Conservation (phyloP, 2,113 vertebrate genomes). For the Rhinopomastus cyanomelas region DNA sequence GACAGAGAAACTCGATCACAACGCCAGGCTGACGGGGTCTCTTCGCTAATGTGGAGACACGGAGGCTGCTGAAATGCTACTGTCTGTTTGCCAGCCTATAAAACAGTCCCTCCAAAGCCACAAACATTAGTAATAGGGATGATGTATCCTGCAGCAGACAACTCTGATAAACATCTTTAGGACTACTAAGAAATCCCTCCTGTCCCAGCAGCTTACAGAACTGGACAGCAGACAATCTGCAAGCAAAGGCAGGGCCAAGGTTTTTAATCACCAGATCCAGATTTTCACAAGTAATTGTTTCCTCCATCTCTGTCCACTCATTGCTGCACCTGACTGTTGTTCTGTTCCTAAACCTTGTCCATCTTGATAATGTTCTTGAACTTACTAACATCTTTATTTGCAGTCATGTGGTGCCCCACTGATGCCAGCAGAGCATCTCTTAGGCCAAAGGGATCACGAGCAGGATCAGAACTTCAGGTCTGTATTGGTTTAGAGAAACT, state of each 20-base stretch:
- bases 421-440: neutral
- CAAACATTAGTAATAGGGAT: neutral
- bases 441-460: neutral
- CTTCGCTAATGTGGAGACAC: neutral
- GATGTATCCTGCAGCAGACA: neutral
- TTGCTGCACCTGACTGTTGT: neutral
- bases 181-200: neutral
- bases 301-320: neutral
- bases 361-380: neutral
- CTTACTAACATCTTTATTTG: neutral
- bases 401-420: neutral
- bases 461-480: neutral
- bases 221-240: neutral
- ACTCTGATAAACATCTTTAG: constrained; percentile 1
- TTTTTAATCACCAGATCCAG: neutral
- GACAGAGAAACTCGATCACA: constrained; percentile 39
- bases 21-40: neutral
- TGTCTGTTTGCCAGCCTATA: neutral
- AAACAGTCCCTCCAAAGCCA: neutral
- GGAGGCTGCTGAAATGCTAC: neutral
- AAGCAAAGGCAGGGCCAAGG: neutral
- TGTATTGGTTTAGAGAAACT: neutral
- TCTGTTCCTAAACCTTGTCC: neutral
- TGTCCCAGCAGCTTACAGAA: neutral
- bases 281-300: constrained; percentile 8